Percentiles rank a stretch among this genome's conserved stretches.
Conservation (phyloP, 2,797 vertebrate species). For the Gymnodraco acuticeps region DNA sequence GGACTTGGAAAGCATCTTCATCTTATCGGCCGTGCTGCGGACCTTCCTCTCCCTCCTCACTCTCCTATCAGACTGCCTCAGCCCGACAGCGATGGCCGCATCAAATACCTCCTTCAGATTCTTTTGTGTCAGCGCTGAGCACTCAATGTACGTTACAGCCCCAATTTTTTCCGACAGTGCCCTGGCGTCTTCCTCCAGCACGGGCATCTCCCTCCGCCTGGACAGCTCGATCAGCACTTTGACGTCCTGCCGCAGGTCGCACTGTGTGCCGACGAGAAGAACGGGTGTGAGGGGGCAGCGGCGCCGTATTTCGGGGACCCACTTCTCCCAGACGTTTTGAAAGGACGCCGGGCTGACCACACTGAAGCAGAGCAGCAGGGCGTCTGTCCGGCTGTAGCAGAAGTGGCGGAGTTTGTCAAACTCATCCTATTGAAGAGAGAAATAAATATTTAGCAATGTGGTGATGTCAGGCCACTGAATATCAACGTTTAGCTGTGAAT, state of each 20-base stretch:
- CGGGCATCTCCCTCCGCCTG: conserved; percentile 84
- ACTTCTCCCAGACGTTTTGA: conserved; percentile 90
- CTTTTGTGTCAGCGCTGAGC: conserved; percentile 91
- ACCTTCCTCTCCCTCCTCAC: conserved; percentile 84
- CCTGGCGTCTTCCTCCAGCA: conserved; percentile 84
- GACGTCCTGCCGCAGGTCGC: conserved; percentile 90
- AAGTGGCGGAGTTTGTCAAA: conserved; percentile 91
- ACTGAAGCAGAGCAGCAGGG: conserved; percentile 90
- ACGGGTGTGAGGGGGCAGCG: conserved; percentile 87
- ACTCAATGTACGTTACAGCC: conserved; percentile 88
- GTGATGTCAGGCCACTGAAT: conserved; percentile 19
- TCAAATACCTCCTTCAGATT: conserved; percentile 93
- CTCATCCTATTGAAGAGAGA: conserved; percentile 83
- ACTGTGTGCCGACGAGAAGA: conserved; percentile 91
- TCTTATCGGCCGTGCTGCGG: conserved; percentile 86
- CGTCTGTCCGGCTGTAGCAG: conserved; percentile 89
- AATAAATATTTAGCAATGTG: conserved; percentile 9
- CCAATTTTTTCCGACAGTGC: conserved; percentile 85
- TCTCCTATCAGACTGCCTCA: conserved; percentile 82
- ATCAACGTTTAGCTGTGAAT: conserved; percentile 17
- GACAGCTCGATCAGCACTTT: conserved; percentile 90
- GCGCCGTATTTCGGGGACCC: conserved; percentile 88
- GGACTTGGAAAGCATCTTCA: conserved; percentile 90
- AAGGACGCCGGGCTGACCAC: conserved; percentile 91
- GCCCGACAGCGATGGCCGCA: conserved; percentile 85